Evolutionary conservation across 2,113 vertebrate genomes (phyloP).

Genomic region (Ursus arctos): DNA sequence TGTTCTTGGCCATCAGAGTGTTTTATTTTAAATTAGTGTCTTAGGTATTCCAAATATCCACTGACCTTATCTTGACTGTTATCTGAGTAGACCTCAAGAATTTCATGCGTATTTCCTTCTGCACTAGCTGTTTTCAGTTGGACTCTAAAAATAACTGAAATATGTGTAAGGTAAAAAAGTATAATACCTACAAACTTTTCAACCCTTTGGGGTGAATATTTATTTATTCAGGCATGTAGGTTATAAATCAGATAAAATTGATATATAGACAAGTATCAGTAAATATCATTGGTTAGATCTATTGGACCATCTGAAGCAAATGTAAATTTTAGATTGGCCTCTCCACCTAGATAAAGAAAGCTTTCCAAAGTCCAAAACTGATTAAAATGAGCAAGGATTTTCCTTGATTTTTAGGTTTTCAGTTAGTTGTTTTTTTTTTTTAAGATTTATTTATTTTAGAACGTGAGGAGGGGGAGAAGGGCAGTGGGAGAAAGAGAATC

Average conservation of each 20-base stretch:
- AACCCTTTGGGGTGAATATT: background rate
- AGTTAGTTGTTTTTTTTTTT: background rate
- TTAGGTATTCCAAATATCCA: slow-evolving; percentile 80
- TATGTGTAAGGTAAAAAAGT: slow-evolving; percentile 48
- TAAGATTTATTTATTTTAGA: background rate
- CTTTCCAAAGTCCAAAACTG: slow-evolving; percentile 15
- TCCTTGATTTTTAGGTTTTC: slow-evolving; percentile 29
- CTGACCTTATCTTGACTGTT: slow-evolving; percentile 73
- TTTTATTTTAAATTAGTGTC: slow-evolving; percentile 71
- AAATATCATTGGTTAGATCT: slow-evolving; percentile 45
- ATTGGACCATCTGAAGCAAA: background rate
- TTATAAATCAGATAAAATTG: background rate
- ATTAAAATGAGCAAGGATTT: background rate
- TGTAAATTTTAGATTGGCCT: background rate
- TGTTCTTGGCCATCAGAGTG: slow-evolving; percentile 73
- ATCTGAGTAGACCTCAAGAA: slow-evolving; percentile 79
- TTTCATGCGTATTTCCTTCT: slow-evolving; percentile 73
- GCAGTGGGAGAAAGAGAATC: background rate
- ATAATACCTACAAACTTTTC: background rate
- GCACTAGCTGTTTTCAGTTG: slow-evolving; percentile 59
- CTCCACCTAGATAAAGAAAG: background rate
- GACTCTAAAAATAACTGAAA: slow-evolving; percentile 74
- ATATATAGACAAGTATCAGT: background rate
- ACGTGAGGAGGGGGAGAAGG: background rate
- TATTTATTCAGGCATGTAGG: background rate